phyloP scores from a whole-genome alignment of 2,113 vertebrate genomes.

The Cinclus mexicanus region DNA sequence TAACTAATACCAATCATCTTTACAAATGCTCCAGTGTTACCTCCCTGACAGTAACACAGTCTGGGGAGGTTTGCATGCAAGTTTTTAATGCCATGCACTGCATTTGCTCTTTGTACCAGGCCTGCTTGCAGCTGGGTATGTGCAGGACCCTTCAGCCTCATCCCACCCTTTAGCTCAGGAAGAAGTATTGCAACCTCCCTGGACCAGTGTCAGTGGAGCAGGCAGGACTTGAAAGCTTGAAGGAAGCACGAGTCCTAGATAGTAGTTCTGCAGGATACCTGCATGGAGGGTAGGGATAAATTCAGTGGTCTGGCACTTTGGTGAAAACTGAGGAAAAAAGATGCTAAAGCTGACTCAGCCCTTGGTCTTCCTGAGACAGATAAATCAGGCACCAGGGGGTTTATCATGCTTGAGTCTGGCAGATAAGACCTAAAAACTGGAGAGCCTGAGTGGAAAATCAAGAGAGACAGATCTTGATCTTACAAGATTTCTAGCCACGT shows the following conservation, averaged over 20 bases:
- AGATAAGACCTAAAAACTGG: constrained; percentile 33
- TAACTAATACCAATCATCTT: not conserved
- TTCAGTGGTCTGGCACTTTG: not conserved
- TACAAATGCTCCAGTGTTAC: accelerated
- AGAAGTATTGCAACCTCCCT: not conserved
- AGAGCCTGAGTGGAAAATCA: not conserved
- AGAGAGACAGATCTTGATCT: not conserved
- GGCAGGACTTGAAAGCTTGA: not conserved
- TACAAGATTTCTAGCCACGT: not conserved
- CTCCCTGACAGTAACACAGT: not conserved
- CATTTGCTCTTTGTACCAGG: not conserved
- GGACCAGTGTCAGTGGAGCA: not conserved
- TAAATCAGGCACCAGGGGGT: constrained; percentile 12
- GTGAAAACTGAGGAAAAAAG: not conserved
- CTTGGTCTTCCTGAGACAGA: constrained; percentile 15
- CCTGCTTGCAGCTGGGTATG: not conserved
- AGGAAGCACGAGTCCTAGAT: accelerated
- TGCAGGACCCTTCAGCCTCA: not conserved
- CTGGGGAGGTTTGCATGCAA: not conserved
- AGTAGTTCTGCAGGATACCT: not conserved
- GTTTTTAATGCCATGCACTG: accelerated
- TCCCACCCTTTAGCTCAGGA: not conserved
- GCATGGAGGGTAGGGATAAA: not conserved
- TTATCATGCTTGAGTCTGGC: constrained; percentile 1
- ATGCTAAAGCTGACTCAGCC: not conserved